These are phyloP conservation scores for Apistogramma diplotaenia DNA, from an alignment of 2,113 vertebrate species.

Conservation along the genomic window DNA sequence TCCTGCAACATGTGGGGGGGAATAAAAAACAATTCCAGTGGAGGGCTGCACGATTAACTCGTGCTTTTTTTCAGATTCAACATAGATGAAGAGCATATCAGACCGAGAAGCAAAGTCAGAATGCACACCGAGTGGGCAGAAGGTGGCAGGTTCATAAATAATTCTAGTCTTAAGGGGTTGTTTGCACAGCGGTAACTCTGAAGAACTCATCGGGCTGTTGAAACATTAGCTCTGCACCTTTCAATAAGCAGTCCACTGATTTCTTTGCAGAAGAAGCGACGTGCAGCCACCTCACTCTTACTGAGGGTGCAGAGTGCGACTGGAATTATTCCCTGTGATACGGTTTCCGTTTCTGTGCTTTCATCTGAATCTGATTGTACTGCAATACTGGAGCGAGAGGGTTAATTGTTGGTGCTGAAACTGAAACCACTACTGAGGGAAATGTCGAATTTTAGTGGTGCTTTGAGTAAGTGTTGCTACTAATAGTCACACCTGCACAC, in stretches of 20 bases:
- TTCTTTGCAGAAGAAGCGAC: constrained; percentile 6
- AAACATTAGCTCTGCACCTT: constrained; percentile 34
- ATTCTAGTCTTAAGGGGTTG: constrained; percentile 46
- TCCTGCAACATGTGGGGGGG: not conserved
- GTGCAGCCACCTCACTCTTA: not conserved
- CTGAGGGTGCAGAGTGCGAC: not conserved
- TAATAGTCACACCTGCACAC: constrained; percentile 27
- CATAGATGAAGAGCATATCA: constrained; percentile 25
- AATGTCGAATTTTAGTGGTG: not conserved
- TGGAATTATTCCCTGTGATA: constrained; percentile 22
- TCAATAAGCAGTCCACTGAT: constrained; percentile 23
- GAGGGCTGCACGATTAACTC: constrained; percentile 2
- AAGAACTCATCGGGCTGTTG: constrained; percentile 16
- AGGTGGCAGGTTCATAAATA: constrained; percentile 47
- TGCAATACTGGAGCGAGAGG: constrained; percentile 7
- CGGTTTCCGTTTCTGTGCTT: not conserved
- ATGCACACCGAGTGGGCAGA: constrained; percentile 19
- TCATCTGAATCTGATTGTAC: constrained; percentile 1
- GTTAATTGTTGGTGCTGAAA: constrained; percentile 26
- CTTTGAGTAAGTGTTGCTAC: constrained; percentile 30
- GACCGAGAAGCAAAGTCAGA: constrained; percentile 12
- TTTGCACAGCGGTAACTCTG: constrained; percentile 41
- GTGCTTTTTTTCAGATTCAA: constrained; percentile 31
- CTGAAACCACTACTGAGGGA: constrained; percentile 16
- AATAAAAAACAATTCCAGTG: not conserved